Evolutionary conservation across 2,797 vertebrate species (phyloP).

Genomic region (Chelon labrosus): DNA sequence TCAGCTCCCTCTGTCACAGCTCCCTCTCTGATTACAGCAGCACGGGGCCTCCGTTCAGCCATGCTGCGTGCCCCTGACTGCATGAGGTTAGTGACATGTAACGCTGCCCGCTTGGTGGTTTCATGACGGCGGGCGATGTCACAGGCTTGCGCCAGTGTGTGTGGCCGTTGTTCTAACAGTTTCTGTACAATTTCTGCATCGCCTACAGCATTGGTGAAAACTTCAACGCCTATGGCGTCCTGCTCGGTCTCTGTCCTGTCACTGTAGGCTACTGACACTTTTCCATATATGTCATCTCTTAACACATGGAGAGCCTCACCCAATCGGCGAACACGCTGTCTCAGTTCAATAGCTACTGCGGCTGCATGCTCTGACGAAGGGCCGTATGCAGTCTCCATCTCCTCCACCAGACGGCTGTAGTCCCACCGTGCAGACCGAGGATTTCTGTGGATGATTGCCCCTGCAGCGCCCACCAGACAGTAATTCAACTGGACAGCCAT

Average conservation of each 20-base stretch:
- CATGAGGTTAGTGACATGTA: constrained; percentile 40
- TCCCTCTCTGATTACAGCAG: constrained; percentile 6
- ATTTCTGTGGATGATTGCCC: constrained; percentile 28
- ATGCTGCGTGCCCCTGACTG: not conserved
- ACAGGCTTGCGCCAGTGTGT: constrained; percentile 42
- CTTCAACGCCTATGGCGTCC: constrained; percentile 38
- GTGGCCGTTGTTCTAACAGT: constrained; percentile 18
- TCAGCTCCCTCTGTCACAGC: not conserved
- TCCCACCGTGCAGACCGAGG: constrained; percentile 24
- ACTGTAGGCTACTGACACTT: constrained; percentile 44
- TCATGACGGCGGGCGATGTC: constrained; percentile 38
- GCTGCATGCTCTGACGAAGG: constrained; percentile 46
- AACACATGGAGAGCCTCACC: constrained; percentile 43
- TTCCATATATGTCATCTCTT: constrained; percentile 49
- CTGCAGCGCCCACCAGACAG: constrained; percentile 40
- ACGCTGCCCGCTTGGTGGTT: constrained; percentile 35
- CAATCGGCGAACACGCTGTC: constrained; percentile 1
- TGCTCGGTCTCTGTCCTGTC: constrained; percentile 43
- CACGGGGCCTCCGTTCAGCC: not conserved
- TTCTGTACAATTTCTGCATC: constrained; percentile 39
- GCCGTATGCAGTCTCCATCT: constrained; percentile 39
- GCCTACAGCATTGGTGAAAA: constrained; percentile 42
- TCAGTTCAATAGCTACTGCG: constrained; percentile 45
- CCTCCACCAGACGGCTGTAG: constrained; percentile 32
- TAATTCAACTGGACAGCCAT: not conserved